Evolutionary conservation across 2,888 invertebrate genomes (phyloP).

Genomic region (Drosophila gaucha): DNA sequence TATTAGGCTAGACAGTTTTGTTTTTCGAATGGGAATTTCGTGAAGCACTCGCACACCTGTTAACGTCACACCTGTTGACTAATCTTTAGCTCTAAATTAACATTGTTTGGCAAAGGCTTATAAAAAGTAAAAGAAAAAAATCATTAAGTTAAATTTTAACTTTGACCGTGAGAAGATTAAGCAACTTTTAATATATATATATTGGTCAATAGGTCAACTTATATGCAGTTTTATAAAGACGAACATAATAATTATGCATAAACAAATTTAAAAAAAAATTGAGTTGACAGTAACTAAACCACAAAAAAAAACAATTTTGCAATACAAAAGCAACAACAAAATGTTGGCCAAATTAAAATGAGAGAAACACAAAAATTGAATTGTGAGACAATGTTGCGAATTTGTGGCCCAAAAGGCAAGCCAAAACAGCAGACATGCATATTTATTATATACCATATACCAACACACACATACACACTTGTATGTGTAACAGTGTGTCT

Average conservation of each 20-base stretch:
- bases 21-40: background rate
- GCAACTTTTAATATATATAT: slow-evolving; percentile 18
- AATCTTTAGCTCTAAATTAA: slow-evolving; percentile 2
- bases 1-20: slow-evolving; percentile 1
- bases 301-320: slow-evolving; percentile 43
- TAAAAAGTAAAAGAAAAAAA: background rate
- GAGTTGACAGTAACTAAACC: slow-evolving; percentile 41
- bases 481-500: slow-evolving; percentile 15
- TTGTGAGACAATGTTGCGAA: slow-evolving; percentile 61
- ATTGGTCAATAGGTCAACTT: slow-evolving; percentile 57
- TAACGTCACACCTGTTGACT: slow-evolving; percentile 1
- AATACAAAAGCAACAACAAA: slow-evolving; percentile 27
- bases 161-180: slow-evolving; percentile 16
- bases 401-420: slow-evolving; percentile 47
- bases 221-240: slow-evolving; percentile 8
- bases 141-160: background rate
- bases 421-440: slow-evolving; percentile 19
- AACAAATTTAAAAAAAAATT: slow-evolving; percentile 24
- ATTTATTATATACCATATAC: background rate
- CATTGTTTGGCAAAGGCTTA: background rate
- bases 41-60: background rate
- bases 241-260: slow-evolving; percentile 49
- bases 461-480: background rate
- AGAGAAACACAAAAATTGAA: slow-evolving; percentile 30
- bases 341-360: slow-evolving; percentile 43